Conservation (phyloP, 2,797 vertebrate genomes). For the Falco novaeseelandiae region DNA sequence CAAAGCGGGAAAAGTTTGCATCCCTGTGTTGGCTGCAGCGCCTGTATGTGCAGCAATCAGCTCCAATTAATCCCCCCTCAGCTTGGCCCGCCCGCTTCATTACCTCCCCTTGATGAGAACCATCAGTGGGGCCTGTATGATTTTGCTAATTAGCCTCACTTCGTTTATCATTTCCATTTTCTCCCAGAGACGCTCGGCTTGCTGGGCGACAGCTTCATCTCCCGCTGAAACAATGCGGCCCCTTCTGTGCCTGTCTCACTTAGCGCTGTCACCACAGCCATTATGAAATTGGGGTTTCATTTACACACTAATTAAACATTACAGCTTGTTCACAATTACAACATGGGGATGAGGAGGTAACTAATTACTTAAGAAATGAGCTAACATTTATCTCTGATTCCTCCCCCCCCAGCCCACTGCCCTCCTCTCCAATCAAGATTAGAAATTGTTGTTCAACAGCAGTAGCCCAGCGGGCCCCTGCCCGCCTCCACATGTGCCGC, state of each 20-base stretch:
- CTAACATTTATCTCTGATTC: conserved; percentile 86
- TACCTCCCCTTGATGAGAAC: conserved; percentile 78
- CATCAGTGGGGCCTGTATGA: conserved; percentile 80
- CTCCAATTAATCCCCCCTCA: conserved; percentile 76
- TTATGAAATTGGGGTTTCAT: conserved; percentile 87
- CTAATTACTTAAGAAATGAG: conserved; percentile 90
- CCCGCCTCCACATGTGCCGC: accelerated
- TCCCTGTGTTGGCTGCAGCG: neutral
- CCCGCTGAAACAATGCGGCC: conserved; percentile 76
- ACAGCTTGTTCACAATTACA: conserved; percentile 90
- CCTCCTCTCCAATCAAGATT: conserved; percentile 71
- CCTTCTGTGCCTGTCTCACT: conserved; percentile 79
- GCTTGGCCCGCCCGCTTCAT: conserved; percentile 76
- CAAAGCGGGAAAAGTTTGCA: conserved; percentile 36
- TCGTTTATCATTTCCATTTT: conserved; percentile 84
- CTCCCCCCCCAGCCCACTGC: conserved; percentile 30
- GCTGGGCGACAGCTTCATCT: conserved; percentile 83
- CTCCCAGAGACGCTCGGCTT: conserved; percentile 77
- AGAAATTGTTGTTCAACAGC: conserved; percentile 53
- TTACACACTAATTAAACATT: conserved; percentile 94
- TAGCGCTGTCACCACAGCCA: conserved; percentile 83
- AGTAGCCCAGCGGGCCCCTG: neutral
- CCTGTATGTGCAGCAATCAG: conserved; percentile 61
- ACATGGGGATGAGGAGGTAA: conserved; percentile 85
- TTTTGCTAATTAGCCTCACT: conserved; percentile 83